phyloP scores from a whole-genome alignment of 2,797 vertebrate genomes.

The Hypotaenidia philippensis region DNA sequence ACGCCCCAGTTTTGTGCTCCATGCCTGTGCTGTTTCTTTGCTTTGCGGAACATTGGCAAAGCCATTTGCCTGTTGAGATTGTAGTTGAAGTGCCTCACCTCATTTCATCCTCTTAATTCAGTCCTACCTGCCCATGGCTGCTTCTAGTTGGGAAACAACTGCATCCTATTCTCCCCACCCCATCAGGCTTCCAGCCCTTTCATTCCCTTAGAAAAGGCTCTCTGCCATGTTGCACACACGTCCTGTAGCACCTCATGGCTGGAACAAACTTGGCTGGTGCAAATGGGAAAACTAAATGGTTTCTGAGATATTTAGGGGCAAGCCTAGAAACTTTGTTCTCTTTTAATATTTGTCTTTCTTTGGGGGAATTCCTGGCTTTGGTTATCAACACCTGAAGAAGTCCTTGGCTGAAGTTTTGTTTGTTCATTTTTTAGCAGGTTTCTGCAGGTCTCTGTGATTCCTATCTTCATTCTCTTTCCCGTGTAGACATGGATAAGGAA shows the following conservation, averaged over 20 bases:
- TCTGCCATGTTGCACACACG: not conserved
- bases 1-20: not conserved
- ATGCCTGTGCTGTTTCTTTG: not conserved
- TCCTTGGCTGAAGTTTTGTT: not conserved
- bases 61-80: not conserved
- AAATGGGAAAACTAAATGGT: not conserved
- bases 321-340: not conserved
- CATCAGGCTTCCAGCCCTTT: not conserved
- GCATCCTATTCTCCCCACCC: not conserved
- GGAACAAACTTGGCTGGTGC: not conserved
- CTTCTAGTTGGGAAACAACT: not conserved
- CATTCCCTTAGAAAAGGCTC: not conserved
- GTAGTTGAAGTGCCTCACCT: not conserved
- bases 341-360: not conserved
- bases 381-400: not conserved
- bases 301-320: not conserved
- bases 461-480: not conserved
- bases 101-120: not conserved
- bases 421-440: not conserved
- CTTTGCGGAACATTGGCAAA: not conserved
- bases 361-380: not conserved
- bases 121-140: not conserved
- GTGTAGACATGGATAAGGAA: not conserved
- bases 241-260: not conserved
- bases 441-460: not conserved